These are phyloP conservation scores for Argyresthia goedartella DNA, from an alignment of 2,888 invertebrate genomes.

Conservation along the genomic window DNA sequence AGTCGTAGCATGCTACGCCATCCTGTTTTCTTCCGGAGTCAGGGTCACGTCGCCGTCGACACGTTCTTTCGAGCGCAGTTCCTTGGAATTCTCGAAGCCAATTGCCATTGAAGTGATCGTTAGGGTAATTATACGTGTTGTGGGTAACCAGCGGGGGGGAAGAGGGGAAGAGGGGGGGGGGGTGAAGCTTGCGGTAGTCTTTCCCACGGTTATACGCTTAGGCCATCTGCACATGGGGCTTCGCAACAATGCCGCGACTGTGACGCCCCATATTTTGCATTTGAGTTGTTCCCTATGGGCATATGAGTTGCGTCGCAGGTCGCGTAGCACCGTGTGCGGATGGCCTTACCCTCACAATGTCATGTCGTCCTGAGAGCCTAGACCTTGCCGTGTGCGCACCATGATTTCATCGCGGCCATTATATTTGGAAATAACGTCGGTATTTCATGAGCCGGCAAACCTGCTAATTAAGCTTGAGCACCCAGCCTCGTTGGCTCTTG, in stretches of 20 bases:
- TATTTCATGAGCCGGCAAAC: no score
- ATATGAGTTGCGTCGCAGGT: no score
- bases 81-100: no score
- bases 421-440: not conserved
- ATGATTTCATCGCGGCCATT: not conserved
- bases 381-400: not conserved
- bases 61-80: not conserved
- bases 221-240: no score
- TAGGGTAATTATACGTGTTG: not conserved
- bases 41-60: not conserved
- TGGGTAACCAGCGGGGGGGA: not conserved
- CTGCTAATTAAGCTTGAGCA: no score
- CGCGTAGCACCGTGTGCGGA: no score
- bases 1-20: not conserved
- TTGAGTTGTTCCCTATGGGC: no score
- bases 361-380: not conserved
- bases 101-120: not conserved
- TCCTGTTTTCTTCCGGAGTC: not conserved
- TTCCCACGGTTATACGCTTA: not conserved
- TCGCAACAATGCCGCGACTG: no score
- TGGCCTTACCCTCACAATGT: not conserved
- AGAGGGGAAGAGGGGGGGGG: not conserved
- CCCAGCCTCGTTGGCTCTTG: no score
- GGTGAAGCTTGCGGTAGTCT: not conserved
- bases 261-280: no score